Percentiles rank a stretch among this genome's conserved stretches.
Evolutionary conservation across 2,888 invertebrate genomes (phyloP).

Genomic region (Agriopis aurantiaria): DNA sequence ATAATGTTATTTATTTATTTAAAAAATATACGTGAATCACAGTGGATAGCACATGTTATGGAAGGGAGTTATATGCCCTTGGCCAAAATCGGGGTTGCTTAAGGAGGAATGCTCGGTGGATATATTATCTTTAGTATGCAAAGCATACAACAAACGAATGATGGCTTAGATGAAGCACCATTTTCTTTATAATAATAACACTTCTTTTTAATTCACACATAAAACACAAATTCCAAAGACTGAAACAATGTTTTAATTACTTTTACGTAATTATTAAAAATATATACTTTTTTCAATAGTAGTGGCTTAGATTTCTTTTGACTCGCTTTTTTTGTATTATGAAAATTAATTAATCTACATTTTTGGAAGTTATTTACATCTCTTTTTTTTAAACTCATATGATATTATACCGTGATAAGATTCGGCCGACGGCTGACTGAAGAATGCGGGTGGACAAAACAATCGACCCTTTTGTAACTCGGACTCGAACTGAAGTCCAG

Average conservation of each 20-base stretch:
- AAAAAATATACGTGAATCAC: not conserved
- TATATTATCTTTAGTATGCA: constrained; percentile 33
- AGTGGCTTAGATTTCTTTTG: constrained; percentile 36
- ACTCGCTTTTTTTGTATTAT: constrained; percentile 22
- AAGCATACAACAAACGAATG: constrained; percentile 26
- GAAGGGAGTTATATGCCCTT: not conserved
- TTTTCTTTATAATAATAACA: constrained; percentile 21
- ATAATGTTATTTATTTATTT: constrained; percentile 7
- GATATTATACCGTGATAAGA: too few species aligned
- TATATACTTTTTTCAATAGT: constrained; percentile 40
- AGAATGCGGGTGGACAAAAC: too few species aligned
- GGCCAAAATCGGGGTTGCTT: constrained; percentile 11
- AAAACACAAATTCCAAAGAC: constrained; percentile 64
- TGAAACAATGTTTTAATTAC: constrained; percentile 49
- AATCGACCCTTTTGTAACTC: too few species aligned
- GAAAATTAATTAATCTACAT: not conserved
- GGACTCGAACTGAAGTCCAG: too few species aligned
- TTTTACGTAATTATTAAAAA: constrained; percentile 49
- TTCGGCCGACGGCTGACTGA: too few species aligned
- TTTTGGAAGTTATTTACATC: not conserved
- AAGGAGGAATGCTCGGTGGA: constrained; percentile 29
- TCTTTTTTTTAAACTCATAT: too few species aligned
- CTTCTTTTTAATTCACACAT: constrained; percentile 21
- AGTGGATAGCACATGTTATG: constrained; percentile 16
- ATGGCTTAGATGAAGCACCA: constrained; percentile 26